Base-by-base conservation (phyloP, 1,140 invertebrate genomes). In the Ectropis grisescens region DNA sequence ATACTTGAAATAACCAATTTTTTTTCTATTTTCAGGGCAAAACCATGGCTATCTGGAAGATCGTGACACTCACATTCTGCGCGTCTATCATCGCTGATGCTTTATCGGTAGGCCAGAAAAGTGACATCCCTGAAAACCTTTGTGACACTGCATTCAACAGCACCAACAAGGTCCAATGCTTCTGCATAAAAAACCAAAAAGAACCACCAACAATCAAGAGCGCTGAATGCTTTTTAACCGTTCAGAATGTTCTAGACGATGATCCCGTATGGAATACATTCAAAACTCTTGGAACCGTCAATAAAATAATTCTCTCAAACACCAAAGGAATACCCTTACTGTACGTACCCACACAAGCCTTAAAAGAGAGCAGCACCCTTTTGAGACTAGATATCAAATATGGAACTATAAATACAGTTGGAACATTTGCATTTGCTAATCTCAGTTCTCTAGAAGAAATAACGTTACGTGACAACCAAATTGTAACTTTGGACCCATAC, bases 351-450 rank as follows among this genome's bases (percentile, higher is more conserved):
- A 90, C 86, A 1, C 80, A 84, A 33, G 85, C 87, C 2, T 61
- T 93, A 2, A 81, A 82, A 25, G 82, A 87, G 37, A 71, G 91
- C 19, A 85, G 83, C 29, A 82, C 87, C 25, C 59, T 93, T 22
- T 75, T 84, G 31, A 85, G 82, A 31, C 58, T 93, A 13, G 83
- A 85, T 42, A 84, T 93, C n/a, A 85, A 89, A 39, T 90, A 92
- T 52, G 90, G 87, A 0, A 88, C 83, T 29, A 87, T 94, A 32
- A 78, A 87, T 31, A 85, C 85, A 2, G 68, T 93, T 1, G 69
- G 83, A 29, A 74, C 88, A 13, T 88, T 86, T 57, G 86, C 89
- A 1, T 92, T 94, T 54, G 87, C 86, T 2, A 91, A 91, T 69
- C 54, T 90, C 9, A 85, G 85, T 7, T 76, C 81, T n/a, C 55